Evolutionary conservation across 2,113 vertebrate species (phyloP).

Genomic region (Terrapene triunguis): DNA sequence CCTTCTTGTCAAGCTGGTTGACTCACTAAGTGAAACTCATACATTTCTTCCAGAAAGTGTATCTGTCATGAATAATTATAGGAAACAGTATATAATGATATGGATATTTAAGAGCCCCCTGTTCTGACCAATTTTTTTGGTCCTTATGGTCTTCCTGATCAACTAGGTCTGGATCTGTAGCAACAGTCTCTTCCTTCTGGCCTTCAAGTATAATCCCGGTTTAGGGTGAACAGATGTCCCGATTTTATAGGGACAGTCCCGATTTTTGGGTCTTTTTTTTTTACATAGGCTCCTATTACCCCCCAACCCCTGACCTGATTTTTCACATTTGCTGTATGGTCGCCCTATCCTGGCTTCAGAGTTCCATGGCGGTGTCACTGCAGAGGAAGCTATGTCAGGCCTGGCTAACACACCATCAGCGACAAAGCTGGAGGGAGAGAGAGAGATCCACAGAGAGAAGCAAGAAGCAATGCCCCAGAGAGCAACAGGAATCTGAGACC

Average conservation of each 20-base stretch:
- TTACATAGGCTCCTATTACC: no score
- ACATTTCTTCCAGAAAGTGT: neutral
- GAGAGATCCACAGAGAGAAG: neutral
- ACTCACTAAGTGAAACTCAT: neutral
- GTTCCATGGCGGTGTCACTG: neutral
- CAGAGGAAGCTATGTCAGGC: neutral
- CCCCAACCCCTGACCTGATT: no score
- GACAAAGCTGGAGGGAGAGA: neutral
- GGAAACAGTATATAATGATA: neutral
- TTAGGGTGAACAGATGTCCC: no score
- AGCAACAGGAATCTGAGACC: neutral
- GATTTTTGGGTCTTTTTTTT: no score
- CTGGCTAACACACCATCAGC: neutral
- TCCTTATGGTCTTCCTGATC: neutral
- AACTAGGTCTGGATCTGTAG: accelerated
- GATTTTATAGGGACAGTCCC: no score
- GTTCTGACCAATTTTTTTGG: neutral
- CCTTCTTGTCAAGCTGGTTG: neutral
- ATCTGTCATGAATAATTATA: accelerated
- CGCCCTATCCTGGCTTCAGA: no score
- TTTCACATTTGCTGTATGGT: no score
- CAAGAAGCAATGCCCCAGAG: neutral
- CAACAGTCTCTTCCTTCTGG: neutral
- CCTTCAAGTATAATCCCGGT: no score
- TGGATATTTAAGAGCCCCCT: neutral